phyloP scores from a whole-genome alignment of 2,113 vertebrate genomes.

The Nothocercus nigrocapillus region DNA sequence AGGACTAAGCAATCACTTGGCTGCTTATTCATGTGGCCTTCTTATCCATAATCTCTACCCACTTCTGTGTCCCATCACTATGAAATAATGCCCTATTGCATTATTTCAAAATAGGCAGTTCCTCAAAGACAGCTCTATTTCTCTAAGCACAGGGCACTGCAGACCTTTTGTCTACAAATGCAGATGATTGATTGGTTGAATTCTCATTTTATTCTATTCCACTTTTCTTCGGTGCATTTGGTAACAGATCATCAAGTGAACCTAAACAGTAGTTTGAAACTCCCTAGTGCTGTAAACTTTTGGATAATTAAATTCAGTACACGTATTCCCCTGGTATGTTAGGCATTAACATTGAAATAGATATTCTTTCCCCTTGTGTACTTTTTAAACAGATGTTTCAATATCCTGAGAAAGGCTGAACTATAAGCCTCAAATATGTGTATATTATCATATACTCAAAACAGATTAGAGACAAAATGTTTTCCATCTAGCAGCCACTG shows the following conservation, averaged over 20 bases:
- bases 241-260: neutral
- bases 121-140: neutral
- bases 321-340: neutral
- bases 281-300: neutral
- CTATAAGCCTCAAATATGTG: constrained; percentile 23
- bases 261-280: neutral
- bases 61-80: neutral
- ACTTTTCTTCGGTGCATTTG: neutral
- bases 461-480: constrained; percentile 7
- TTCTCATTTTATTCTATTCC: neutral
- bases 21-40: neutral
- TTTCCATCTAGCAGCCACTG: constrained; percentile 16
- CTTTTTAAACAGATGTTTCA: constrained; percentile 53
- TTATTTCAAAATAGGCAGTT: neutral
- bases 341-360: constrained; percentile 24
- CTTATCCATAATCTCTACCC: neutral
- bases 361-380: neutral
- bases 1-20: neutral
- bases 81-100: neutral
- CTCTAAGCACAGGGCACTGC: neutral
- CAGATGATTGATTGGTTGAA: neutral
- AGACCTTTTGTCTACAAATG: neutral
- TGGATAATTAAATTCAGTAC: neutral
- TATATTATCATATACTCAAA: neutral
- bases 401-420: constrained; percentile 48